Conservation (phyloP, 2,888 invertebrate genomes). For the Timema cristinae region DNA sequence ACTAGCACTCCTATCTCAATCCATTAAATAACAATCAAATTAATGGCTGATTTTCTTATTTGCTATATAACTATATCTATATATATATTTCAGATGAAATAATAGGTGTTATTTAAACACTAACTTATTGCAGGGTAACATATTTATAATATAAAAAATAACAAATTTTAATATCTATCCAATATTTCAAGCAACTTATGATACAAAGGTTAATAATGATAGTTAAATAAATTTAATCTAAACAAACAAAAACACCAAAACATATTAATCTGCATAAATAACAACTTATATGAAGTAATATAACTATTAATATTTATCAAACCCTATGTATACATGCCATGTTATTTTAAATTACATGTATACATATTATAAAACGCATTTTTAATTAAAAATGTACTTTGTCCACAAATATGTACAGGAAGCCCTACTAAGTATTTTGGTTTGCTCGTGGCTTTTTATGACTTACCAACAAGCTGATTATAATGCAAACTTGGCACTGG, state of each 20-base stretch:
- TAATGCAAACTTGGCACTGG: no score
- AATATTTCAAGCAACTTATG: slow-evolving; percentile 26
- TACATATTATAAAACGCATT: background rate
- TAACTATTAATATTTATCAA: slow-evolving; percentile 21
- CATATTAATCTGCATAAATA: slow-evolving; percentile 23
- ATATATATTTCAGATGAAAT: no score
- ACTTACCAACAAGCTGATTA: no score
- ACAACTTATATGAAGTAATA: slow-evolving; percentile 14
- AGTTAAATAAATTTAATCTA: slow-evolving; percentile 23
- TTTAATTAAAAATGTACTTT: slow-evolving; percentile 12
- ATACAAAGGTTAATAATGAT: slow-evolving; percentile 23
- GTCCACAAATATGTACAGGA: slow-evolving; percentile 22
- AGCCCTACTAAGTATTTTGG: slow-evolving; percentile 13
- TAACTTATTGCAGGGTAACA: background rate
- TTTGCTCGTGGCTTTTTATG: background rate
- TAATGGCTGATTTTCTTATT: background rate
- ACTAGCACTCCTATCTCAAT: slow-evolving; percentile 25
- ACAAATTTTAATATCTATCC: slow-evolving; percentile 29
- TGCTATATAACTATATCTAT: background rate
- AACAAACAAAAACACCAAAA: slow-evolving; percentile 16
- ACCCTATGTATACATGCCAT: slow-evolving; percentile 23
- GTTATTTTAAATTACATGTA: slow-evolving; percentile 14
- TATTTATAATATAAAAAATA: slow-evolving; percentile 28
- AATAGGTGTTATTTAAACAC: no score
- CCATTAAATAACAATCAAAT: slow-evolving; percentile 11